Evolutionary conservation across 2,888 invertebrate genomes (phyloP), one percentile per base, ranked within the genome.

Genomic region (Caenorhabditis becei): DNA sequence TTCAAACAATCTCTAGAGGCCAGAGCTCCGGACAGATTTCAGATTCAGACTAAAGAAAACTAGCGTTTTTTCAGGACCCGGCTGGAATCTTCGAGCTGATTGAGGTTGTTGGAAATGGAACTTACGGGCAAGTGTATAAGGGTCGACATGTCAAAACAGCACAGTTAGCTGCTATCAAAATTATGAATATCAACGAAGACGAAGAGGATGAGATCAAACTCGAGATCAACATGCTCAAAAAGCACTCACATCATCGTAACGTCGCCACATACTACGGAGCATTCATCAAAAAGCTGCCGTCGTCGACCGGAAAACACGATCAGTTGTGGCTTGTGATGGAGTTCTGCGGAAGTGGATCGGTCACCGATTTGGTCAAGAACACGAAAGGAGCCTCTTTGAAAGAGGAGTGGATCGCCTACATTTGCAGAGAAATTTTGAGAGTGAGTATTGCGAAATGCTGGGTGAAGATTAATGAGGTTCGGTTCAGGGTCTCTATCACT

Each of bases 231-330:
- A 99, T 99, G 89, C 94, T 99, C 89, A 99, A 99, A 93, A 97
- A 94, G 94, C 97, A 96, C 93, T 97, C 97, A 83, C 96, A 97
- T 93, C 98, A 99, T 93, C 95, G 97, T 91, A 99, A 99, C 93
- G 99, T 99, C 91, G 99, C 99, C 87, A 99, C 98, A 80, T 99
- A 99, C 93, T 99, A 98, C 93, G 99, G 99, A 88, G 99, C 99
- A 91, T 99, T 99, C 93, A 98, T 99, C 89, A 98, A 98, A 93
- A 99, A 99, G 93, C 96, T 96, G 90, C 91, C 91, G 26, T 89
- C 89, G 8, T 87, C 90, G 10, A 97, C 97, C 49, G 86, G 98
- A 56, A 98, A 98, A 93, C 98, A 99, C 93, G 99, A 99, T 93
- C 98, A 99, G 92, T 93, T 99, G 79, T 99, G 99, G 99, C 93